These are phyloP conservation scores for Eucera pruinosa DNA, from an alignment of 2,888 invertebrate genomes.

Conservation along the genomic window DNA sequence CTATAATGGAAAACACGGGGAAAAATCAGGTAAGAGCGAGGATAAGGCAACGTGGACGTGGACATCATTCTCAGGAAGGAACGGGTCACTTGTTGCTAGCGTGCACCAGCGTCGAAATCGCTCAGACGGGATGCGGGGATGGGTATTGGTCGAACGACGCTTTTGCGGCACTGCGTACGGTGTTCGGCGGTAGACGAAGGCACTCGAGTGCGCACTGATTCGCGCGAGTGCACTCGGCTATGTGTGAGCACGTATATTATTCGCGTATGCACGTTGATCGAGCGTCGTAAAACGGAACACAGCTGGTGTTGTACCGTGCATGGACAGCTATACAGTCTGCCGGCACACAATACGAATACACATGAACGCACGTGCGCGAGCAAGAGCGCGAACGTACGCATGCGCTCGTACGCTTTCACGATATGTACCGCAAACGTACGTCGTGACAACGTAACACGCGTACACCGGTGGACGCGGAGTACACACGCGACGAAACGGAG, in stretches of 20 bases:
- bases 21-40: too few relatives aligned
- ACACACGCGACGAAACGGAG: conserved; percentile 33
- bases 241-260: conserved; percentile 19
- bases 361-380: conserved; percentile 63
- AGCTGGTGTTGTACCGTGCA: conserved; percentile 40
- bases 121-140: conserved; percentile 35
- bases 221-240: conserved; percentile 50
- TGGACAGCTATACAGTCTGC: conserved; percentile 24
- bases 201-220: conserved; percentile 69
- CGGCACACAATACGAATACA: conserved; percentile 46
- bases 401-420: conserved; percentile 64
- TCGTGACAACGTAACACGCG: conserved; percentile 64
- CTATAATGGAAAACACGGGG: too few relatives aligned
- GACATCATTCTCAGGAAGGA: conserved; percentile 7
- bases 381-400: conserved; percentile 72
- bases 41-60: not conserved
- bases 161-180: conserved; percentile 60
- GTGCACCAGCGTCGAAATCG: conserved; percentile 51
- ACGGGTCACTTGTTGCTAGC: conserved; percentile 53
- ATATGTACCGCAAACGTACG: conserved; percentile 70
- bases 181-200: conserved; percentile 51
- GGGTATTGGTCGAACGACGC: conserved; percentile 38
- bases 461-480: conserved; percentile 51
- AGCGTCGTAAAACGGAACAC: conserved; percentile 38
- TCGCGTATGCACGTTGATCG: conserved; percentile 23